phyloP scores from a whole-genome alignment of 2,797 vertebrate species.

The Bradypus variegatus region DNA sequence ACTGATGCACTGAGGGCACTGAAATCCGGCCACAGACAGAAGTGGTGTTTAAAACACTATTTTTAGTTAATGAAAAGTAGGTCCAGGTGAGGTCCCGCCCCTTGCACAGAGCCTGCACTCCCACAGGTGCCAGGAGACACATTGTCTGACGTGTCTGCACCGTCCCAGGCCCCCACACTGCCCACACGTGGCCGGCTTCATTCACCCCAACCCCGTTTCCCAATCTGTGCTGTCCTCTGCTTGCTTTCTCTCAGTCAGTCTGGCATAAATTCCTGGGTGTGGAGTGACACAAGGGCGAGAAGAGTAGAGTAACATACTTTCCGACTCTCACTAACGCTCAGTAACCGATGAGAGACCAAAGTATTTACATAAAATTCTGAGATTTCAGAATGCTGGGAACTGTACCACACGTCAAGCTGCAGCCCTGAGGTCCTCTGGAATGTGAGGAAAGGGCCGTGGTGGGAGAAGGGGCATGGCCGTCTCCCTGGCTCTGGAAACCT shows the following conservation, averaged over 20 bases:
- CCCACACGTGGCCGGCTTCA: too few relatives aligned
- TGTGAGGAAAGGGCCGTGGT: too few relatives aligned
- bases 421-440: too few relatives aligned
- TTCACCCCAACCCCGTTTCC: too few relatives aligned
- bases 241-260: background rate
- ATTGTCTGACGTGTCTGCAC: too few relatives aligned
- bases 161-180: too few relatives aligned
- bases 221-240: background rate
- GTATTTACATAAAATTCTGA: background rate
- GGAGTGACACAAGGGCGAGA: accelerated
- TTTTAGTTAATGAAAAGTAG: background rate
- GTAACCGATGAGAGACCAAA: accelerated
- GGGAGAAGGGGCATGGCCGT: too few relatives aligned
- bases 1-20: background rate
- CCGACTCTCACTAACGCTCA: background rate
- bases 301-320: background rate
- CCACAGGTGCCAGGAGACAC: too few relatives aligned
- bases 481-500: too few relatives aligned
- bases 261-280: background rate
- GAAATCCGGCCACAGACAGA: background rate
- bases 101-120: too few relatives aligned
- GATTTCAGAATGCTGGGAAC: background rate
- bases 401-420: accelerated
- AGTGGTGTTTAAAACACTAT: background rate
- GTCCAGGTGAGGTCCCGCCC: background rate